phyloP scores from a whole-genome alignment of 2,888 invertebrate genomes.

The Dryococelus australis region DNA sequence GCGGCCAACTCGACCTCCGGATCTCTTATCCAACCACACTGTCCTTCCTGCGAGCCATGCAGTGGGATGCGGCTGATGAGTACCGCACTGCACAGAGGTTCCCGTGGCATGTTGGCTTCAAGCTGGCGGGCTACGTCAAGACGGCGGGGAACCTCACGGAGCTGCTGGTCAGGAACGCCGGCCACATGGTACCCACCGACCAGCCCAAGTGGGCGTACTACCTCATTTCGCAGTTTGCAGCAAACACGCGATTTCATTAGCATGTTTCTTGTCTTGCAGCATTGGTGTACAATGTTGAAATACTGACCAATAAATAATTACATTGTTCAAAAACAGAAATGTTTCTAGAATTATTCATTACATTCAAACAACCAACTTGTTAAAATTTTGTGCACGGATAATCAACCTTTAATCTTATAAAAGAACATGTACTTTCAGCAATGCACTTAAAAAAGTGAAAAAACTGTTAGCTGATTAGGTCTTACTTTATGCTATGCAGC shows the following conservation, averaged over 20 bases:
- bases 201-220: slow-evolving; percentile 57
- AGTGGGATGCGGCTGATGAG: slow-evolving; percentile 58
- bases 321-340: too few relatives aligned
- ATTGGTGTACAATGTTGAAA: background rate
- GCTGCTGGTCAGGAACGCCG: slow-evolving; percentile 54
- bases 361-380: too few relatives aligned
- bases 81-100: slow-evolving; percentile 30
- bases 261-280: background rate
- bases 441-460: too few relatives aligned
- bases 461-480: too few relatives aligned
- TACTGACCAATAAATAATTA: background rate
- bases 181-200: slow-evolving; percentile 57
- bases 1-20: slow-evolving; percentile 66
- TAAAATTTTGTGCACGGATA: too few relatives aligned
- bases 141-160: slow-evolving; percentile 51
- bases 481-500: too few relatives aligned
- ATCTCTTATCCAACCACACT: slow-evolving; percentile 71
- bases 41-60: slow-evolving; percentile 60
- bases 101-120: slow-evolving; percentile 33
- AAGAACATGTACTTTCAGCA: too few relatives aligned
- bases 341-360: too few relatives aligned
- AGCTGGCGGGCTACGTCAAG: slow-evolving; percentile 53
- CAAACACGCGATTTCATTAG: slow-evolving; percentile 48
- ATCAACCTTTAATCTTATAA: too few relatives aligned
- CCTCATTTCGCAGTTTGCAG: slow-evolving; percentile 57